Conservation (phyloP, 2,113 vertebrate species). For the Axis porcinus region DNA sequence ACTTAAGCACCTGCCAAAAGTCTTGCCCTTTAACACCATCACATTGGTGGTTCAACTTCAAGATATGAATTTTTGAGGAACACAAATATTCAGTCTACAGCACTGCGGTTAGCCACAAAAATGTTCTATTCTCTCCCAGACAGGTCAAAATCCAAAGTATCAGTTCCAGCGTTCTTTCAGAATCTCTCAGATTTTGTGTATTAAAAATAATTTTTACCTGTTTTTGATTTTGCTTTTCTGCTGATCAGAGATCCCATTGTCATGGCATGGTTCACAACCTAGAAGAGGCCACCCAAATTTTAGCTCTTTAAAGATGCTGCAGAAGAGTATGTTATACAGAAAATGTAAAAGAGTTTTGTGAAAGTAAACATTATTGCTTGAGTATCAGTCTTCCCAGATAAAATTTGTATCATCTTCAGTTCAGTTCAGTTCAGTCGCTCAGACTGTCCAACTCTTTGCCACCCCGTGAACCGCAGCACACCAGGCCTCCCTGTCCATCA, state of each 20-base stretch:
- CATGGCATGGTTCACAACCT: not conserved
- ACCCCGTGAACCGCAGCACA: not conserved
- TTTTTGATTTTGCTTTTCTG: not conserved
- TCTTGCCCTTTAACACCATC: not conserved
- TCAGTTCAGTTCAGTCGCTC: not conserved
- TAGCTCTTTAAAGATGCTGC: not conserved
- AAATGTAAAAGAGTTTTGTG: not conserved
- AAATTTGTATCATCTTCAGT: not conserved
- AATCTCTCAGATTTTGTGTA: not conserved
- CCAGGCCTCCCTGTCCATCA: not conserved
- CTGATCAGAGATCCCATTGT: not conserved
- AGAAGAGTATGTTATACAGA: not conserved
- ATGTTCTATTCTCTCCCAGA: not conserved
- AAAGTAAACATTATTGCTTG: not conserved
- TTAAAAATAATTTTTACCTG: fast-evolving
- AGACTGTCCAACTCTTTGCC: not conserved
- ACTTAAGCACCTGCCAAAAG: not conserved
- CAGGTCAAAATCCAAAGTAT: not conserved
- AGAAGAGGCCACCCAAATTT: not conserved
- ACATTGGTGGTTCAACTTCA: not conserved
- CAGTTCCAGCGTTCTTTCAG: too few species aligned
- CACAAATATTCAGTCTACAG: not conserved
- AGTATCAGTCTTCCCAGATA: not conserved
- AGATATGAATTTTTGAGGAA: not conserved
- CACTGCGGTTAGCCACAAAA: not conserved